Base-by-base conservation (phyloP, 1,140 invertebrate species). In the Popillia japonica region DNA sequence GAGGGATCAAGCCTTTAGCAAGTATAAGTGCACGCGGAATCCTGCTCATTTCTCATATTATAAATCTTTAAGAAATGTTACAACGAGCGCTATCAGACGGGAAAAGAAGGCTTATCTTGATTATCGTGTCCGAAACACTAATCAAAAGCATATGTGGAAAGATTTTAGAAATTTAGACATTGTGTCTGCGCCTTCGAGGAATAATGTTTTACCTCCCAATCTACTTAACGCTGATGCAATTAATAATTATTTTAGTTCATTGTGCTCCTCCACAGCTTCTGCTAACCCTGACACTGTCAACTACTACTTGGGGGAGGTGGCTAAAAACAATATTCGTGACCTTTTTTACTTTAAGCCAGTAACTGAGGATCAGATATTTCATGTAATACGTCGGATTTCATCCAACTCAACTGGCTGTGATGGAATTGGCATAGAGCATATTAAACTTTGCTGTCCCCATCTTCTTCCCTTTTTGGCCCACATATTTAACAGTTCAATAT, bases 41-140 rank as follows among this genome's bases (percentile, higher is more conserved):
- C 6, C 72, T 40, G 61, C 59, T 17, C 61, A 77, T 72, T 68
- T 14, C 8, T 20, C 64, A 20, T 77, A 77, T 77, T 68, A 77
- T 22, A 77, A 40, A 40, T 22, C 48, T 11, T 20, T 77, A 11
- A 40, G 34, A 41, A 77, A 68, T 68, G 20, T 77, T 40, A 72
- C 64, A 14, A 68, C 34, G 3, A 68, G 41, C 17, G 22, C 48
- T 68, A 42, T 77, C n/a, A 72, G 20, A 14, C 10, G 8, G 20
- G 75, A 77, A 64, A 61, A 61, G 20, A 59, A n/a, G 61, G 48
- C 75, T 44, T 59, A 77, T 40, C 34, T 73, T 17, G 27, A 34
- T 23, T 34, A 68, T 10, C 20, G 27, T 68, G 10, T 68, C 10
- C 20, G 20, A 9, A 17, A 3, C 10, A 68, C 61, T 11, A 23